Conservation (phyloP, 2,797 vertebrate species). For the Falco biarmicus region DNA sequence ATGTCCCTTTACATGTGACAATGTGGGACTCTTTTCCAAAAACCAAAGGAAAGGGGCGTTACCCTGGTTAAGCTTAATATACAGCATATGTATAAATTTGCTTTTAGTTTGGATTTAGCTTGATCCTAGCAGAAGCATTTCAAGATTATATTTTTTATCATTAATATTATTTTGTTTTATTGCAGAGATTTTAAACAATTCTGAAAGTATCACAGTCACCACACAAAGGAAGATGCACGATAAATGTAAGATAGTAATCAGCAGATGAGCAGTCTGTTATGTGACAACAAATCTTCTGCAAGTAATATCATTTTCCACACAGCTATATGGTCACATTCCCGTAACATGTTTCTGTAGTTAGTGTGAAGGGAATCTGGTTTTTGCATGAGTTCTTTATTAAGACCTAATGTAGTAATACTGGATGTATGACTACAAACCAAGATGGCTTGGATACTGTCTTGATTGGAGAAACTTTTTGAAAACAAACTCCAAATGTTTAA, state of each 20-base stretch:
- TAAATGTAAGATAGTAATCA: background rate
- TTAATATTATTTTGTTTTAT: background rate
- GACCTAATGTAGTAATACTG: conserved; percentile 72
- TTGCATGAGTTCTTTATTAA: conserved; percentile 75
- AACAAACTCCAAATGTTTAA: conserved; percentile 80
- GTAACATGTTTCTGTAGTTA: conserved; percentile 68
- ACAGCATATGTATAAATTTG: conserved; percentile 77
- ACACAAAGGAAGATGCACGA: conserved; percentile 34
- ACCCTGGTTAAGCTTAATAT: conserved; percentile 75
- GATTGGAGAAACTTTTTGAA: conserved; percentile 78
- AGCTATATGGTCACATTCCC: conserved; percentile 53
- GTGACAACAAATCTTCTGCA: conserved; percentile 60
- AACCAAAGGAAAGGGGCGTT: conserved; percentile 76
- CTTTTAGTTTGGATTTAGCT: conserved; percentile 58
- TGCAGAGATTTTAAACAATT: conserved; percentile 38
- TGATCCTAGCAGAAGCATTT: conserved; percentile 33
- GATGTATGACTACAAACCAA: conserved; percentile 71
- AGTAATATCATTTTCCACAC: conserved; percentile 67
- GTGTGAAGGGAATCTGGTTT: conserved; percentile 68
- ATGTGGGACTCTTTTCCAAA: conserved; percentile 78
- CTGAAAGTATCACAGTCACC: background rate
- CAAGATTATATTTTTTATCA: background rate
- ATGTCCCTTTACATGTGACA: conserved; percentile 83
- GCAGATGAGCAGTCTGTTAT: conserved; percentile 45
- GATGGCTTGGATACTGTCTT: conserved; percentile 77